These are phyloP conservation scores for Acrocera orbiculus DNA, from an alignment of 2,888 invertebrate species.

Conservation along the genomic window DNA sequence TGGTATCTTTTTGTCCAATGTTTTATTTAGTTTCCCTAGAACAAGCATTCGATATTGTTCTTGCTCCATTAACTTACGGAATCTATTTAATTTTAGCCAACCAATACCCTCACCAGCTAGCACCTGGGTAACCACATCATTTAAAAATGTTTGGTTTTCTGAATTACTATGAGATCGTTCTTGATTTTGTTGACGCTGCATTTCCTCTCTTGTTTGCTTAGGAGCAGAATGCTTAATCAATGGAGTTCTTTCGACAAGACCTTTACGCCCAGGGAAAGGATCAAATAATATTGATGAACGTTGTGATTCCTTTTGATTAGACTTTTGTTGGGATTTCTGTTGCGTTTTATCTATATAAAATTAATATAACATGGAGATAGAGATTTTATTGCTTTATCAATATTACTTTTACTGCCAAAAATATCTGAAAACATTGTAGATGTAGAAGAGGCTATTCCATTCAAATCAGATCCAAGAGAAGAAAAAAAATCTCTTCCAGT, in stretches of 20 bases:
- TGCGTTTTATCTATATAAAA: slow-evolving; percentile 12
- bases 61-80: slow-evolving; percentile 95
- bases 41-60: slow-evolving; percentile 95
- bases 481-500: slow-evolving; percentile 73
- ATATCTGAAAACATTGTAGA: slow-evolving; percentile 88
- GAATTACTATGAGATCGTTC: slow-evolving; percentile 59
- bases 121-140: slow-evolving; percentile 50
- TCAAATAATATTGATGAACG: slow-evolving; percentile 47
- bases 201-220: slow-evolving; percentile 45
- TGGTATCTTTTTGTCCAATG: slow-evolving; percentile 79
- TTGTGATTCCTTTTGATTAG: slow-evolving; percentile 27
- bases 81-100: slow-evolving; percentile 82
- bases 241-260: slow-evolving; percentile 75
- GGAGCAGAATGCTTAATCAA: slow-evolving; percentile 67
- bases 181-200: slow-evolving; percentile 47
- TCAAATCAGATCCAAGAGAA: slow-evolving; percentile 80
- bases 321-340: slow-evolving; percentile 19
- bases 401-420: slow-evolving; percentile 56
- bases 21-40: slow-evolving; percentile 84
- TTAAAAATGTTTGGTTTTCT: slow-evolving; percentile 87
- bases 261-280: slow-evolving; percentile 63
- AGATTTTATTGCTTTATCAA: not conserved
- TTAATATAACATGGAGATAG: no score
- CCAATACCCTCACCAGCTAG: slow-evolving; percentile 46
- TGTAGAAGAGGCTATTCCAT: slow-evolving; percentile 82